Conservation (phyloP, 1,140 invertebrate genomes). For the Drosophila obscura region DNA sequence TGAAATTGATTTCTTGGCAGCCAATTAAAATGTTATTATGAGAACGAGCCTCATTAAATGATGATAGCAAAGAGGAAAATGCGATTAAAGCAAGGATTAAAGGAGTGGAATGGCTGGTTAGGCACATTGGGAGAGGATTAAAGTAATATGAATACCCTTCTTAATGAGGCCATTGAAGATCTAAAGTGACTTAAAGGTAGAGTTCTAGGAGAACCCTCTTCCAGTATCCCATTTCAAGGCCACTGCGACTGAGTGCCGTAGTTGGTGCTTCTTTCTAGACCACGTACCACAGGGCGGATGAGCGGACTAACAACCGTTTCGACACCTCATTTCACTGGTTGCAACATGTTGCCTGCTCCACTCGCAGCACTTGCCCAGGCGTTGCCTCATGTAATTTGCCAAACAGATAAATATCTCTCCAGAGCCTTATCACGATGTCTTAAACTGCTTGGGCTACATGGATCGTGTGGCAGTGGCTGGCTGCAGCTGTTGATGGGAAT, state of each 20-base stretch:
- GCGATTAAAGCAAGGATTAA: not conserved
- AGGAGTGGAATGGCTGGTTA: too few species aligned
- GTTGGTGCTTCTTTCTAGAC: slow-evolving; percentile 13
- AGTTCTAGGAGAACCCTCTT: not conserved
- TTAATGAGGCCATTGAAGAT: not conserved
- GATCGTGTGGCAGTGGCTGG: slow-evolving; percentile 35
- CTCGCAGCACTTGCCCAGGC: slow-evolving; percentile 60
- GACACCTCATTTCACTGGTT: slow-evolving; percentile 72
- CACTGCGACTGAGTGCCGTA: not conserved
- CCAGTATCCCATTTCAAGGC: slow-evolving; percentile 26
- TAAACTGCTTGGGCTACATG: slow-evolving; percentile 52
- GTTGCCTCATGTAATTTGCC: slow-evolving; percentile 80
- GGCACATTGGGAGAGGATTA: too few species aligned
- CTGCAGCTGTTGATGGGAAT: slow-evolving; percentile 78
- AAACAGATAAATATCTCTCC: slow-evolving; percentile 73
- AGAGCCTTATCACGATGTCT: slow-evolving; percentile 77
- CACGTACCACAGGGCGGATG: slow-evolving; percentile 68
- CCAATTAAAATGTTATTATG: slow-evolving; percentile 72
- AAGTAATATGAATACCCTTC: too few species aligned
- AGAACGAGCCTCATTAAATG: slow-evolving; percentile 57
- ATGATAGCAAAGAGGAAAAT: not conserved
- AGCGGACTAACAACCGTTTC: slow-evolving; percentile 65
- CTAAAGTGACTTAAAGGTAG: not conserved
- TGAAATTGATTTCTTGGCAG: slow-evolving; percentile 46
- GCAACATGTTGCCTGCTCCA: slow-evolving; percentile 56